Evolutionary conservation across 1,140 invertebrate species (phyloP).

Genomic region (Acyrthosiphon pisum): DNA sequence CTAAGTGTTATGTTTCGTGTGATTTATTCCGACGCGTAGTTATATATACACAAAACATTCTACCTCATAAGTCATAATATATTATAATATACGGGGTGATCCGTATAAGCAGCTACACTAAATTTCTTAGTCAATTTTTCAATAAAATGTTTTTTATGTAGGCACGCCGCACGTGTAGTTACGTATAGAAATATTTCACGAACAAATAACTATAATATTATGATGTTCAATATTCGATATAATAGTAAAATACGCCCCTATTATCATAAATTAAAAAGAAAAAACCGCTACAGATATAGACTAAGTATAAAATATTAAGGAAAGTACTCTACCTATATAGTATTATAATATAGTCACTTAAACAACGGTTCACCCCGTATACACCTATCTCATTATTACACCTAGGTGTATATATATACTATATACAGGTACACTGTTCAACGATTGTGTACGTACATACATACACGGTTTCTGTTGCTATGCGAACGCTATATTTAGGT

Average conservation of each 20-base stretch:
- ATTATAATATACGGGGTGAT: background rate
- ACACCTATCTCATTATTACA: background rate
- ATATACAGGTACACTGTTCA: background rate
- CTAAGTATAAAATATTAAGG: background rate
- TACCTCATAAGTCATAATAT: background rate
- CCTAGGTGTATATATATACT: background rate
- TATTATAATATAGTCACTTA: background rate
- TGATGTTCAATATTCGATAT: no score
- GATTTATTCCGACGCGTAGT: constrained; percentile 36
- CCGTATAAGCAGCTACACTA: background rate
- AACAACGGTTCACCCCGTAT: background rate
- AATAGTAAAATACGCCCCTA: no score
- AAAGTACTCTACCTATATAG: background rate
- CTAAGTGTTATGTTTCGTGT: constrained; percentile 12
- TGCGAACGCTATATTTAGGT: background rate
- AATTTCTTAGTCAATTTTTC: background rate
- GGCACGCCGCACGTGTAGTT: background rate
- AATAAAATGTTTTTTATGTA: background rate
- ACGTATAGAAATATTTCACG: no score
- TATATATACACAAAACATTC: no score
- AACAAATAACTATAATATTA: no score
- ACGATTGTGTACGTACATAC: background rate
- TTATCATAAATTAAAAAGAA: no score
- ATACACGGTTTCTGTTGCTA: constrained; percentile 33
- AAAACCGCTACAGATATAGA: background rate